Conservation (phyloP, 2,113 vertebrate species). For the Aspiorhynchus laticeps region DNA sequence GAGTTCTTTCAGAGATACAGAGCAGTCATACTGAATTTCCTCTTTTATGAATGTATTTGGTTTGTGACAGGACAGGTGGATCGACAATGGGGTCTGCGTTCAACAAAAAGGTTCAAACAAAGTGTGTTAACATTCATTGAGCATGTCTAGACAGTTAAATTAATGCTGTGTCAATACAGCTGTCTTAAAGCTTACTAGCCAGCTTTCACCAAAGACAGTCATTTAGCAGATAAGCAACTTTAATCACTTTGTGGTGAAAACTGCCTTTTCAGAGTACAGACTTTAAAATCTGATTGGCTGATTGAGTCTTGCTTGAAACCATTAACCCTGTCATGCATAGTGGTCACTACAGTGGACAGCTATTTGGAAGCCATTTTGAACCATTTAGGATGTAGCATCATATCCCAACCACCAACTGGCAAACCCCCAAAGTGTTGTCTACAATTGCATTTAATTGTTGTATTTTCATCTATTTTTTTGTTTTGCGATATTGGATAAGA, state of each 20-base stretch:
- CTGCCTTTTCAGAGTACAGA: not conserved
- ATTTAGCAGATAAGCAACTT: not conserved
- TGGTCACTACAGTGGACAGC: no score
- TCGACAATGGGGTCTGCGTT: conserved; percentile 24
- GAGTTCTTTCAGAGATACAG: conserved; percentile 64
- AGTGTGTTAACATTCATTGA: conserved; percentile 38
- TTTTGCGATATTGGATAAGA: no score
- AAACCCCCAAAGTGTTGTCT: no score
- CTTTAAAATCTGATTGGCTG: conserved; percentile 1
- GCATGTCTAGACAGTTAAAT: conserved; percentile 62
- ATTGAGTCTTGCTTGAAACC: not conserved
- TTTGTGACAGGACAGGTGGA: conserved; percentile 6
- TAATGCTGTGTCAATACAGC: conserved; percentile 49
- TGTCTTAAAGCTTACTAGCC: conserved; percentile 38
- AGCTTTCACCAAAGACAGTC: conserved; percentile 4
- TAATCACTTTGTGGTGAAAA: conserved; percentile 7
- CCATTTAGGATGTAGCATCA: no score
- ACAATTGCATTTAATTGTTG: no score
- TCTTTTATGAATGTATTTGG: conserved; percentile 48
- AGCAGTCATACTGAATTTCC: conserved; percentile 59
- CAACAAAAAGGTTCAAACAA: conserved; percentile 27
- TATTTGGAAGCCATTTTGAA: no score
- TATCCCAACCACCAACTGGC: no score
- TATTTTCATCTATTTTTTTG: no score
- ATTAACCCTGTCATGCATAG: not conserved